These are phyloP conservation scores for Acronicta aceris DNA, from an alignment of 2,888 invertebrate species.

Conservation along the genomic window DNA sequence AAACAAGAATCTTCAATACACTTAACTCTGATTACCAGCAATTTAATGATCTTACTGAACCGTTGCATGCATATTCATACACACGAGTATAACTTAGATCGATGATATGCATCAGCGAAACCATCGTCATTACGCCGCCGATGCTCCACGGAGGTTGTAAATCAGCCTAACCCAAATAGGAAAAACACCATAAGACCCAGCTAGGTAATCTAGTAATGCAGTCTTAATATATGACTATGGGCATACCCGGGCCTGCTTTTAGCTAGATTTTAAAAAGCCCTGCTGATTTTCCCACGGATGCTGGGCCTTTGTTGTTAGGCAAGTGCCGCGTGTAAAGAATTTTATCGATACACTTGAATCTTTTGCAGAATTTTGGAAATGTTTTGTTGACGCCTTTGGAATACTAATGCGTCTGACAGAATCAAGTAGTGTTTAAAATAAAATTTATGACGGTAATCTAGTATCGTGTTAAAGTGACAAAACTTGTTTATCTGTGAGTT, in stretches of 20 bases:
- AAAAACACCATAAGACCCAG: constrained; percentile 61
- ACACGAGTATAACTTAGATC: constrained; percentile 40
- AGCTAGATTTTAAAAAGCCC: constrained; percentile 79
- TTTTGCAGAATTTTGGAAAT: constrained; percentile 24
- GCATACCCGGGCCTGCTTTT: constrained; percentile 65
- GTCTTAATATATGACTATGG: constrained; percentile 72
- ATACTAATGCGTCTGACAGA: constrained; percentile 30
- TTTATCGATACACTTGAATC: constrained; percentile 69
- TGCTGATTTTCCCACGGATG: constrained; percentile 82
- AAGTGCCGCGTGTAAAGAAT: constrained; percentile 59
- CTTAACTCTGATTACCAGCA: constrained; percentile 22
- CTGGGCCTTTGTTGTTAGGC: constrained; percentile 74
- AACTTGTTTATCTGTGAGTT: constrained; percentile 32
- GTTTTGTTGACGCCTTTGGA: constrained; percentile 22
- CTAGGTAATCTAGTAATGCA: constrained; percentile 71
- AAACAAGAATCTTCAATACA: constrained; percentile 14
- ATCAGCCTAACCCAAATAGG: constrained; percentile 56
- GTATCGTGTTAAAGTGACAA: constrained; percentile 38
- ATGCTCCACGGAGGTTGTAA: constrained; percentile 30
- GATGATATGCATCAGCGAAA: constrained; percentile 46
- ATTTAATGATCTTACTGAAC: constrained; percentile 38
- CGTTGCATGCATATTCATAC: constrained; percentile 42
- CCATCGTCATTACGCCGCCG: constrained; percentile 39
- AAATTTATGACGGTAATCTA: constrained; percentile 27
- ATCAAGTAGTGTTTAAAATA: too few relatives aligned